A percentile compares a stretch with the other conserved stretches of the same genome.
Evolutionary conservation across 1,140 invertebrate species (phyloP).

Genomic region (Zaprionus camerounensis): DNA sequence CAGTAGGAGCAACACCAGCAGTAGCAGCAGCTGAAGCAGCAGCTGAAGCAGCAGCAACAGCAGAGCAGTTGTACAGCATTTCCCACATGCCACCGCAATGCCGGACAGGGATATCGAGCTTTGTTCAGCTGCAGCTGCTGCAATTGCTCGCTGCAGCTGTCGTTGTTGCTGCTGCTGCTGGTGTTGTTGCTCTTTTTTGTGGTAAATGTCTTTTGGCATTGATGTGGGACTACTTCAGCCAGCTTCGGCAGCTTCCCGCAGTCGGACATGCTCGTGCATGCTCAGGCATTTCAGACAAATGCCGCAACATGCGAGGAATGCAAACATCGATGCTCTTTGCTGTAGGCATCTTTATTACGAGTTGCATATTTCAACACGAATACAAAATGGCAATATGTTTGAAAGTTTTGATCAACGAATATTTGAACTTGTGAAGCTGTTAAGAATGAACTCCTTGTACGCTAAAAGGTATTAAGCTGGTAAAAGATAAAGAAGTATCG

Average conservation of each 20-base stretch:
- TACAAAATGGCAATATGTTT: background rate
- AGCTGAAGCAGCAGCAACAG: background rate
- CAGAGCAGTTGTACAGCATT: conserved; percentile 36
- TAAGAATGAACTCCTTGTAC: background rate
- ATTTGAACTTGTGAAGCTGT: background rate
- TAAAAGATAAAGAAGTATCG: too few relatives aligned
- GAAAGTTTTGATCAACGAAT: background rate
- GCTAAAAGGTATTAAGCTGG: too few relatives aligned
- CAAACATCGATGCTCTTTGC: conserved; percentile 15
- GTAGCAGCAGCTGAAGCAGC: background rate
- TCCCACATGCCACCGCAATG: conserved; percentile 29
- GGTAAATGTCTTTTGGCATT: conserved; percentile 40
- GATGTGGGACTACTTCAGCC: conserved; percentile 33
- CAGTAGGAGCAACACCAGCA: conserved; percentile 1
- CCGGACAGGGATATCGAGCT: conserved; percentile 36
- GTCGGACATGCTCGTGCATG: conserved; percentile 18
- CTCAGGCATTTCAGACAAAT: conserved; percentile 30
- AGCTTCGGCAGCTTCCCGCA: background rate
- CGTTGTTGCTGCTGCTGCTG: background rate
- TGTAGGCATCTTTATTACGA: background rate
- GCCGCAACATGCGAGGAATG: conserved; percentile 29
- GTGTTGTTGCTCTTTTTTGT: conserved; percentile 25
- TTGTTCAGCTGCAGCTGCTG: conserved; percentile 26
- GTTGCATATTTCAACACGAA: background rate
- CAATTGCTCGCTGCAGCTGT: background rate